Base-by-base conservation (phyloP, 2,113 vertebrate genomes). In the Clarias batrachus region DNA sequence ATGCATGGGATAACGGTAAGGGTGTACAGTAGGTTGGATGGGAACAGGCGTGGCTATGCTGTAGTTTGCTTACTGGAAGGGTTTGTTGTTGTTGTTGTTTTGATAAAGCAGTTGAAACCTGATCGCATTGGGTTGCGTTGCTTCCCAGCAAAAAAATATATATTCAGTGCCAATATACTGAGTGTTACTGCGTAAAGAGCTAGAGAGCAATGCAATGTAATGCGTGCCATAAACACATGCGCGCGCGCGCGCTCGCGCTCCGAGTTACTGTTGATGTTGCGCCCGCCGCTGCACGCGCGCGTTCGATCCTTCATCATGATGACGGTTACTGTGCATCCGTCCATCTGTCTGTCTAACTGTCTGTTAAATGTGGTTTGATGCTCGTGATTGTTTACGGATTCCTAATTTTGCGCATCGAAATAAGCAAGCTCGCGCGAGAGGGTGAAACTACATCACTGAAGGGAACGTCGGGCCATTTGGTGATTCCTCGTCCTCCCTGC, bases 21-120 rank as follows among this genome's bases (percentile, higher is more conserved):
- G 41, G 19, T 27, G 41, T 90, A 85, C 89, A 37, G 91, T 86
- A 78, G 79, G 63, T 77, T 85, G 90, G 93, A 89, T 93, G 93
- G 91, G 91, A 92, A 92, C 94, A 94, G 95, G 94, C 94, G 94
- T 94, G 95, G 94, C 60, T 80, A 89, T 62, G 89, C 89, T 87
- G 88, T 56, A 27, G 78, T 80, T 80, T 80, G 27, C 52, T 37
- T 80, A 37, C 78, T 60, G 56, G 30, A 19, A 23, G 78, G 78
- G 27, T 23, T 80, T 3, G 6, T 79, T 77, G 48, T 27, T 77
- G 76, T 14, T 70, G 52, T 17, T 78, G 76, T 57, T 14, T 10
- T 59, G 23, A 57, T 59, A 48, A 48, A 48, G 54, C n/a, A 79
- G 59, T 59, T 59, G 54, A 80, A 13, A 23, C 57, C 9, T 13